Evolutionary conservation across 2,888 invertebrate genomes (phyloP), one percentile per base, ranked within the genome.

Genomic region (Xanthia icteritia): DNA sequence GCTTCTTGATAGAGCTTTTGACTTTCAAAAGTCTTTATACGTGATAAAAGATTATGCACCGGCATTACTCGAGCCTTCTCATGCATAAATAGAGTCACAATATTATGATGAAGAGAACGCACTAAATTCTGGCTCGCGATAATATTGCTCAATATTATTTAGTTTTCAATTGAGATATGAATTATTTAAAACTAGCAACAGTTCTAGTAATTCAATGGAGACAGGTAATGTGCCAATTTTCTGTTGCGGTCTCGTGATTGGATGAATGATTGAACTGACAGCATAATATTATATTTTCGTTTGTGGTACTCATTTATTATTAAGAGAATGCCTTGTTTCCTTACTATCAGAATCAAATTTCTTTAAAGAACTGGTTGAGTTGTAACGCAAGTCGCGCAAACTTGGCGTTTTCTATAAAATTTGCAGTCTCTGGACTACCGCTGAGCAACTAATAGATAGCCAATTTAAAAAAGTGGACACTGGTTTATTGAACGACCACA

Each of bases 121-220:
- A 51, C 70, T 75, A 66, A 76, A 56, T 73, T 54, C 36, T 51
- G 67, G 70, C 76, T 74, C 69, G 23, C 67, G 68, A 76, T 66
- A 72, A 71, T 78, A 73, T 85, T 84, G 15, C 86, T 45, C 64
- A 82, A 80, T 79, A 72, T 54, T 58, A 79, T 82, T 73, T 61
- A 70, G 73, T 76, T 84, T 84, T 84, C 84, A 81, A 88, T 84
- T 74, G 36, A 74, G 80, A 73, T 82, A 77, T 84, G 84, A 87
- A 84, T 88, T 88, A 84, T 84, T 87, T 79, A 79, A 84, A 68
- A 67, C 76, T 45, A 74, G 76, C 63, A 31, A 63, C 45, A 61
- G 48, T 84, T 79, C 66, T 45, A 68, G 56, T 79, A 78, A 73
- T 81, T 76, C 67, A 65, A 56, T 63, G 56, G 73, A 48, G 73